Conservation (phyloP, 2,888 invertebrate genomes). For the Synergus japonicus region DNA sequence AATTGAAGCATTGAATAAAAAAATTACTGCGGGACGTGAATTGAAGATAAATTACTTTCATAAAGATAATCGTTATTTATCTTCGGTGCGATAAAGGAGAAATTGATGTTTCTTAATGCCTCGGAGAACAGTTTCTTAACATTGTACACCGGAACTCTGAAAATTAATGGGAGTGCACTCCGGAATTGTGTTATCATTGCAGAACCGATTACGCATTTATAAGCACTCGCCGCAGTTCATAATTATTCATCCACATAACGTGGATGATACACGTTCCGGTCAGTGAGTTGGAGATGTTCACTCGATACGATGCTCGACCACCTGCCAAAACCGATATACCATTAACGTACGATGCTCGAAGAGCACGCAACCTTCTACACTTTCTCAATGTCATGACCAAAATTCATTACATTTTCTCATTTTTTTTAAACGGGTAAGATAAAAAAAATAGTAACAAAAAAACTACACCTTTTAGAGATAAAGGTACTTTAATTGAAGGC, state of each 20-base stretch:
- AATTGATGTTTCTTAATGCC: constrained; percentile 38
- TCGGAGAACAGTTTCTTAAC: constrained; percentile 27
- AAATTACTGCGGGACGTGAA: constrained; percentile 5
- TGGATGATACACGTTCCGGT: constrained; percentile 33
- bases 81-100: constrained; percentile 17
- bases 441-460: not conserved
- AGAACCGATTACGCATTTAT: constrained; percentile 41
- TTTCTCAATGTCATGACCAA: constrained; percentile 7
- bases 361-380: constrained; percentile 11
- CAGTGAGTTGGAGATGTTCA: constrained; percentile 27
- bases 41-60: constrained; percentile 32
- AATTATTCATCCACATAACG: constrained; percentile 41
- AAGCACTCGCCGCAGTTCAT: constrained; percentile 30
- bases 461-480: not conserved
- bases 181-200: constrained; percentile 42
- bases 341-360: constrained; percentile 19
- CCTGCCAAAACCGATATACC: constrained; percentile 38
- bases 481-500: not conserved
- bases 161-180: constrained; percentile 35
- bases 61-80: constrained; percentile 36
- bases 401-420: constrained; percentile 5
- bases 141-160: constrained; percentile 38
- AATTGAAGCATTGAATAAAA: not conserved
- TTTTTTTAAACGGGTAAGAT: not conserved
- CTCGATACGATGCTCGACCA: constrained; percentile 37